Percentiles rank a stretch among this genome's conserved stretches.
These are phyloP conservation scores for Cataglyphis altisquamis DNA, from an alignment of 2,888 invertebrate species.

Conservation along the genomic window DNA sequence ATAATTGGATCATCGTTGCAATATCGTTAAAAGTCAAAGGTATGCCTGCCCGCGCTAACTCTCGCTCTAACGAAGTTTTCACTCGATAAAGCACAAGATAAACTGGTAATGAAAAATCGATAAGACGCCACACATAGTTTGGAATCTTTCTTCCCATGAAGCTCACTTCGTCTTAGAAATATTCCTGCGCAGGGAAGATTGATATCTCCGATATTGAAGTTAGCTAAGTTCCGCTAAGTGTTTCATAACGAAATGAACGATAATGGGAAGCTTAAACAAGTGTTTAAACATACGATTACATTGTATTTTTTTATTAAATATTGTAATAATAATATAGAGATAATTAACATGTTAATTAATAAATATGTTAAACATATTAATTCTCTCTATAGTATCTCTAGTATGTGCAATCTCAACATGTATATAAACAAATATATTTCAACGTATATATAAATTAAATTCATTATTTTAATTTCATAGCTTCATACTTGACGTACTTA, in stretches of 20 bases:
- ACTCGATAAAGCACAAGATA: constrained; percentile 51
- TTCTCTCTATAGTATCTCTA: too few relatives aligned
- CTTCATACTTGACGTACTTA: not conserved
- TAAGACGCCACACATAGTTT: constrained; percentile 48
- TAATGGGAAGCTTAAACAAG: constrained; percentile 27
- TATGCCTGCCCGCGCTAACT: constrained; percentile 42
- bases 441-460: not conserved
- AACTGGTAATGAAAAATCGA: constrained; percentile 55
- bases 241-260: constrained; percentile 24
- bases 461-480: not conserved
- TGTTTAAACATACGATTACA: not conserved
- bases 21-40: constrained; percentile 54
- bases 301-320: not conserved
- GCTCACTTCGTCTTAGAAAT: constrained; percentile 25
- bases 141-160: constrained; percentile 41
- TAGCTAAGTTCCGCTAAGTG: constrained; percentile 32
- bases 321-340: not conserved
- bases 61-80: constrained; percentile 47
- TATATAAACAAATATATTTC: too few relatives aligned
- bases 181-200: constrained; percentile 36
- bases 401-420: too few relatives aligned
- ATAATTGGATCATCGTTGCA: constrained; percentile 50
- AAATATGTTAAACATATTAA: too few relatives aligned
- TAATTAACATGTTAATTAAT: not conserved
- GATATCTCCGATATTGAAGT: constrained; percentile 39